phyloP scores from a whole-genome alignment of 2,888 invertebrate species.

The Leptopilina myrica region DNA sequence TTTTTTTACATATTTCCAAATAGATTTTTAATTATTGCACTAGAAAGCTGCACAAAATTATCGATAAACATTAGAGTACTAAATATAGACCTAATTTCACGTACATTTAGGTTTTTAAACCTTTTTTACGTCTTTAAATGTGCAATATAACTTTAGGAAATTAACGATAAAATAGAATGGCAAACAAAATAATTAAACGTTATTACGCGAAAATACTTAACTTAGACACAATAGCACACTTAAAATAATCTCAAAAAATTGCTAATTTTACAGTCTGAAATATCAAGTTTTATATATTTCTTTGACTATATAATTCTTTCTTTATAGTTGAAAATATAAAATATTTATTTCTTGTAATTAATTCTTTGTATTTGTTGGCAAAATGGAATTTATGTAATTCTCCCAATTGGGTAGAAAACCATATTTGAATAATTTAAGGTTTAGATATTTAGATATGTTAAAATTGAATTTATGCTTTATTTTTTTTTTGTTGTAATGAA shows the following conservation, averaged over 20 bases:
- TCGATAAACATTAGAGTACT: neutral
- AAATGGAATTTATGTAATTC: too few relatives aligned
- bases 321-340: too few relatives aligned
- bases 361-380: too few relatives aligned
- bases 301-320: too few relatives aligned
- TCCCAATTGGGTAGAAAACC: too few relatives aligned
- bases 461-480: too few relatives aligned
- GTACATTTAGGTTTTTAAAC: neutral
- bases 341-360: too few relatives aligned
- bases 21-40: neutral
- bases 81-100: neutral
- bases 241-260: neutral
- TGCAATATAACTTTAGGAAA: slow-evolving; percentile 7
- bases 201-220: neutral
- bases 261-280: neutral
- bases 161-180: neutral
- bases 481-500: too few relatives aligned
- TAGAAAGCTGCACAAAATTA: neutral
- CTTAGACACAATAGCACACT: neutral
- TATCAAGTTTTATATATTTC: neutral
- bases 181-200: neutral
- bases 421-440: too few relatives aligned
- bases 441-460: too few relatives aligned
- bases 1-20: neutral
- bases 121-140: too few relatives aligned